A percentile compares a stretch with the other conserved stretches of the same genome.
Conservation (phyloP, 2,888 invertebrate genomes). For the Calliscelio sp. region DNA sequence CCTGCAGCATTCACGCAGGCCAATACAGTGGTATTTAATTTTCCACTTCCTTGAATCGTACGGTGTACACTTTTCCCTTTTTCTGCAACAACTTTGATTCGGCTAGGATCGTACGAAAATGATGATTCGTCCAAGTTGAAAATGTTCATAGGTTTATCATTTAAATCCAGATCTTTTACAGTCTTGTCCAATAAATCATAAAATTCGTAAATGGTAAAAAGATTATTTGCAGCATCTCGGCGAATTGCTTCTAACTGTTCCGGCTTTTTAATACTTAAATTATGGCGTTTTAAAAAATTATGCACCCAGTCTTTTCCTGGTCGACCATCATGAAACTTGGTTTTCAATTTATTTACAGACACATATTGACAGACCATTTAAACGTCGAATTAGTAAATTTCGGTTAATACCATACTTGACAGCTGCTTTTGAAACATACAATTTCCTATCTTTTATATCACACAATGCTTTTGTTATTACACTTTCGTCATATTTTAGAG, state of each 20-base stretch:
- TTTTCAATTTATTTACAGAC: too few relatives aligned
- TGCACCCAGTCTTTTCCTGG: not conserved
- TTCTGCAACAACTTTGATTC: too few relatives aligned
- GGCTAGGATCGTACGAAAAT: not conserved
- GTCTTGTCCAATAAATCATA: not conserved
- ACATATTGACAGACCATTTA: not conserved
- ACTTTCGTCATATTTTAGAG: not conserved
- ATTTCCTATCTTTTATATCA: not conserved
- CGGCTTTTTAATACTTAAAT: constrained; percentile 3
- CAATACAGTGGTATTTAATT: constrained; percentile 10
- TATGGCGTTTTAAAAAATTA: constrained; percentile 4
- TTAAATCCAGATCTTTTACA: not conserved
- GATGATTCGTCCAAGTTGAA: constrained; percentile 8
- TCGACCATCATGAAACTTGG: not conserved
- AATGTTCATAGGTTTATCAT: not conserved
- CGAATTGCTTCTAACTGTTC: constrained; percentile 10
- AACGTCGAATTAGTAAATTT: constrained; percentile 1
- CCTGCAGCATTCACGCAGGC: constrained; percentile 25
- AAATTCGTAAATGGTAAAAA: constrained; percentile 17
- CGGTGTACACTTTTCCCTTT: too few relatives aligned
- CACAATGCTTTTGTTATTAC: not conserved
- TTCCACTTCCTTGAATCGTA: too few relatives aligned
- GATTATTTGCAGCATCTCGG: constrained; percentile 14
- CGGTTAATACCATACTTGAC: not conserved
- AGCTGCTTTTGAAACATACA: not conserved